Evolutionary conservation across 2,888 invertebrate species (phyloP).

Genomic region (Odontothrips loti): DNA sequence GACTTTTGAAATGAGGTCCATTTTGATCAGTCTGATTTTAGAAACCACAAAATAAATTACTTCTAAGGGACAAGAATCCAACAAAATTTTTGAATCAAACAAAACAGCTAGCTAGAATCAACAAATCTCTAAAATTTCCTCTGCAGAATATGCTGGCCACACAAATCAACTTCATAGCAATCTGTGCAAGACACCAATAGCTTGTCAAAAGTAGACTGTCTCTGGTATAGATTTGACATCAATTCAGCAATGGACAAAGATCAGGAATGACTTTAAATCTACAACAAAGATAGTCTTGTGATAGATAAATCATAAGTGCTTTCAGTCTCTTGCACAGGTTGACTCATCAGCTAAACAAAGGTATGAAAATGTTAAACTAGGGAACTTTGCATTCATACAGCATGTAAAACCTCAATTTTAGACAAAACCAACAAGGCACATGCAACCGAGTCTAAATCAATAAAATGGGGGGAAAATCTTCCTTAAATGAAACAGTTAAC

Average conservation of each 20-base stretch:
- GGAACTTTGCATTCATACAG: not conserved
- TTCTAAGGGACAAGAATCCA: not conserved
- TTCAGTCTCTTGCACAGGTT: not conserved
- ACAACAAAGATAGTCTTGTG: not conserved
- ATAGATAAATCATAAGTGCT: not conserved
- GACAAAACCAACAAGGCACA: conserved; percentile 26
- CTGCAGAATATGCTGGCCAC: conserved; percentile 4
- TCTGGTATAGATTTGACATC: conserved; percentile 1
- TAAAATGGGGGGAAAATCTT: conserved; percentile 7
- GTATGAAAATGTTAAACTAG: not conserved
- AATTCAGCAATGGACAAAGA: not conserved
- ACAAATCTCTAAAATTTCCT: conserved; percentile 13
- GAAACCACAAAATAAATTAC: not conserved
- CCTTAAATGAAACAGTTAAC: not conserved
- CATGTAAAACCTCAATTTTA: conserved; percentile 8
- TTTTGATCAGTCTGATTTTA: conserved; percentile 1
- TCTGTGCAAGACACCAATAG: not conserved
- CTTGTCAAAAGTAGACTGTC: not conserved
- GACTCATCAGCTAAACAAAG: not conserved
- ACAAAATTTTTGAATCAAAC: conserved; percentile 11
- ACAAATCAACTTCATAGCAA: not conserved
- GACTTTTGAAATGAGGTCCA: not conserved
- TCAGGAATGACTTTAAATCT: not conserved
- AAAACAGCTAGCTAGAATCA: conserved; percentile 8
- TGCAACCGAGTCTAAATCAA: not conserved